Percentiles rank a stretch among this genome's conserved stretches.
Evolutionary conservation across 2,113 vertebrate genomes (phyloP).

Genomic region (Rhombomys opimus): DNA sequence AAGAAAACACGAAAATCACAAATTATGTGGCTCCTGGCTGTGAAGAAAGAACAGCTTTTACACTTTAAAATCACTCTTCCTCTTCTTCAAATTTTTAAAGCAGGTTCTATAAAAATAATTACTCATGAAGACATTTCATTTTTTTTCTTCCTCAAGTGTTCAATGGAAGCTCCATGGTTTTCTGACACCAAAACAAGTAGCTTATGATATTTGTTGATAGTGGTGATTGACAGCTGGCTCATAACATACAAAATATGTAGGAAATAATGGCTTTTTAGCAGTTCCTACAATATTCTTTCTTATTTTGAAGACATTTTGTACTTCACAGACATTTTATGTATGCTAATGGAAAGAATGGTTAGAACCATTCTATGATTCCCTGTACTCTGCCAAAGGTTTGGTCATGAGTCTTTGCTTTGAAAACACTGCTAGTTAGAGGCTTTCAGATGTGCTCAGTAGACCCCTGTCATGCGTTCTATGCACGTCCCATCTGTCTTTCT

Average conservation of each 20-base stretch:
- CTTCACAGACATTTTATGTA: background rate
- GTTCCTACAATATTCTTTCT: background rate
- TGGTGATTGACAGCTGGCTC: background rate
- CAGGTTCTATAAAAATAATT: slow-evolving; percentile 45
- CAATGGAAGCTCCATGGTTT: background rate
- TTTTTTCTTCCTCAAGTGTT: background rate
- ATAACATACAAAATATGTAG: slow-evolving; percentile 47
- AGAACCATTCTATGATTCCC: background rate
- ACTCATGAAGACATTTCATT: slow-evolving; percentile 10
- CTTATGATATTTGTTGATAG: slow-evolving; percentile 44
- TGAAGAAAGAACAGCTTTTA: slow-evolving; percentile 38
- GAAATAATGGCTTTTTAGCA: background rate
- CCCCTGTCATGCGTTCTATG: too few species aligned
- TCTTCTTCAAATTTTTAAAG: slow-evolving; percentile 48
- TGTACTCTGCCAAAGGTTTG: too few species aligned
- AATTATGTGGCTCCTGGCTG: background rate
- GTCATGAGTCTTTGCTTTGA: too few species aligned
- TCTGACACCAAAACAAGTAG: slow-evolving; percentile 9
- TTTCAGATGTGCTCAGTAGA: too few species aligned
- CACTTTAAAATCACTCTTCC: slow-evolving; percentile 52
- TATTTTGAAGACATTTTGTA: background rate
- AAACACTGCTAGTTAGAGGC: too few species aligned
- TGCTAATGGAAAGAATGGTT: background rate
- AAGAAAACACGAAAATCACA: slow-evolving; percentile 61
- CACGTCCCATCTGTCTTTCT: too few species aligned